Conservation (phyloP, 2,888 invertebrate species). For the Prionchulus punctatus region DNA sequence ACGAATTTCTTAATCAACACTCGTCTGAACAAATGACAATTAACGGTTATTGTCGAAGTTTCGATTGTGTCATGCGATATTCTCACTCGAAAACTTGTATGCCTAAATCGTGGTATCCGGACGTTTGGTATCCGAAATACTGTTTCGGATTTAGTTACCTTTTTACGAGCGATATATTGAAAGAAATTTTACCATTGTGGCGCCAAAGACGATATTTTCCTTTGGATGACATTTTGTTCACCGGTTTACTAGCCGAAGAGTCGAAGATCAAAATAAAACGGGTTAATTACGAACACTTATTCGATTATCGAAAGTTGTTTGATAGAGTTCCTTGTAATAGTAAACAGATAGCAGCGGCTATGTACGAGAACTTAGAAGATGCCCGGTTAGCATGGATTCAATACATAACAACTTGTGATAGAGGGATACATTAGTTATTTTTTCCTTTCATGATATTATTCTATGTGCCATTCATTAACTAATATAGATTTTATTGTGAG, state of each 20-base stretch:
- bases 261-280: background rate
- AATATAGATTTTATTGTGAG: too few species aligned
- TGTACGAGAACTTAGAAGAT: too few species aligned
- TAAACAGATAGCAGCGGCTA: background rate
- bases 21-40: background rate
- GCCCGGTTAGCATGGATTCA: too few species aligned
- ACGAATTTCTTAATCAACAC: too few species aligned
- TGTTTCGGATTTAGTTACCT: slow-evolving; percentile 1
- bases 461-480: too few species aligned
- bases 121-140: background rate
- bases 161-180: background rate
- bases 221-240: background rate
- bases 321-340: background rate
- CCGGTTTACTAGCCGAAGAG: background rate
- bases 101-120: background rate
- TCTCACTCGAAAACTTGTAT: background rate
- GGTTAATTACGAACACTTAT: background rate
- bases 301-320: background rate
- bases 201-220: background rate
- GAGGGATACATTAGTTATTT: too few species aligned
- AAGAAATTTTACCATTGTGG: background rate
- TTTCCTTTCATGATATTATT: too few species aligned
- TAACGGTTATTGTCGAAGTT: background rate
- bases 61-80: background rate
- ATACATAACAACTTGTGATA: too few species aligned